Evolutionary conservation across 2,888 invertebrate genomes (phyloP), one percentile per base, ranked within the genome.

Genomic region (Lasioglossum marginatum): DNA sequence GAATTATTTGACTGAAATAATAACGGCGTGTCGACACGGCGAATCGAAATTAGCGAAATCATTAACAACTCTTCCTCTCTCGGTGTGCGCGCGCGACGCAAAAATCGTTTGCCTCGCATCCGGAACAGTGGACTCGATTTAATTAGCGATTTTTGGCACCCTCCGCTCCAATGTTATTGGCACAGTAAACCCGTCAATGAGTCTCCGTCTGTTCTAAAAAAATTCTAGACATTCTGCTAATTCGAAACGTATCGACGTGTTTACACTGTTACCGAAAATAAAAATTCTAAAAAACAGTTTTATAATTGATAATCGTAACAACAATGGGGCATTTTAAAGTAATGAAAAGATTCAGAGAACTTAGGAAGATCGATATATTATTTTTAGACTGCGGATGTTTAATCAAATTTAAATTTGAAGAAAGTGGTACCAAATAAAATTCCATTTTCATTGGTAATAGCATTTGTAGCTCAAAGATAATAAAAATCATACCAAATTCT

Each of bases 1-100:
- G 19, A 48, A 68, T 68, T n/a, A 71, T 75, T 79, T 45, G 45
- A 43, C 16, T 34, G 45, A 73, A 73, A 45, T 60, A 71, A 73
- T 27, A 27, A 27, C n/a, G 40, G 23, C 23, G 23, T 10, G 78
- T 31, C 40, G 72, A 72, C n/a, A 19, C 60, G 60, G 34, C 63
- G 34, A 79, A 68, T 68, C 45, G 45, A 45, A 63, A 79, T 60
- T 73, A 37, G 40, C 63, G 60, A 34, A 45, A 60, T 72, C 43
- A 43, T 63, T 63, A 79, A 45, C 37, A 37, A 34, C 37, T 23
- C 37, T 16, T 2, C 23, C 23, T 48, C 48, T 48, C 19, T 48
- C 48, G 34, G 34, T 2, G 60, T 4, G 14, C 34, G 34, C 66
- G 16, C 34, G 19, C 31, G 8, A 8, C 23, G 3, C 23, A 68